Evolutionary conservation across 2,113 vertebrate genomes (phyloP), one percentile per base, ranked within the genome.

Genomic region (Romanogobio albipinnatus): DNA sequence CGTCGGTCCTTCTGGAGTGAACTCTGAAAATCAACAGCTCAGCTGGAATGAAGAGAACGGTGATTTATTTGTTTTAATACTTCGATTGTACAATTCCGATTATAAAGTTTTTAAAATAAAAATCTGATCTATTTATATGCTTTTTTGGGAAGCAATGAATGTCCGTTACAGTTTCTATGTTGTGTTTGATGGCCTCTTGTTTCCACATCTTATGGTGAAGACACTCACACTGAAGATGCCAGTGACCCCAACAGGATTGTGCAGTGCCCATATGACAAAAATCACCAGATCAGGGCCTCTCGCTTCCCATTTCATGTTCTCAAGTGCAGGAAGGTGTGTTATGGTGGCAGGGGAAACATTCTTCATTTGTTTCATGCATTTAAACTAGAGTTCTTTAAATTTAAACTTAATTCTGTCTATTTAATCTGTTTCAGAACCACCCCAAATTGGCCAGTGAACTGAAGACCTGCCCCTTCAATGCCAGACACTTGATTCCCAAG

Each of bases 221-320:
- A 81, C 56, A 5, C 10, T 1, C 36, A 62, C 56, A 39, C 15
- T 1, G 81, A 76, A 9, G 76, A 86, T 15, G 56, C 76, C 51
- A 53, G 53, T 6, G 84, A 98, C 90, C 96, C 97, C 0, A 95
- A 98, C 2, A 94, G 92, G 70, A 89, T 98, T 4, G 15, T 97
- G 2, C 96, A 95, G 59, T 99, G 98, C 26, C 98, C 98, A 0
- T 96, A 95, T 87, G 95, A 98, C 33, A 96, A 95, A 53, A 95
- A 91, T 47, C 98, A 99, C 56, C 91, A 85, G 73, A 97, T 99
- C 89, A 92, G 97, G 64, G 92, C 94, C 9, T 94, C 93, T 45
- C 94, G 98, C 0, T 97, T 97, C 87, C 96, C 97, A 0, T 99
- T 96, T 88, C 98, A 99, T 87, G 88, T 98, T 2, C 93, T 98